These are phyloP conservation scores for Eublepharis macularius DNA, from an alignment of 2,113 vertebrate species.

Conservation along the genomic window DNA sequence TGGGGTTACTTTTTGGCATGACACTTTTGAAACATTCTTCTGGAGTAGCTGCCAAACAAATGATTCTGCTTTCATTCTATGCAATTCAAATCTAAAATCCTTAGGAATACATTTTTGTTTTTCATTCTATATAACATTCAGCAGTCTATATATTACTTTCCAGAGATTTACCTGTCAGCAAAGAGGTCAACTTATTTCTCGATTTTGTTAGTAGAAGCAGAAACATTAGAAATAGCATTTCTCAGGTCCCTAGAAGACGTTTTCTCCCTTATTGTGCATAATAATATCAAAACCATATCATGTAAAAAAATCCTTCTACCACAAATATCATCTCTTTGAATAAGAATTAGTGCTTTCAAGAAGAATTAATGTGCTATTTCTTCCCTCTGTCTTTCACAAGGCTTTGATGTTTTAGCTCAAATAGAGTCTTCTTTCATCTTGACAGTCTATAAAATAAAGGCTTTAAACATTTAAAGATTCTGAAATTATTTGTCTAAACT, in stretches of 20 bases:
- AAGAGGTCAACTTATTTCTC: conserved; percentile 45
- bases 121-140: conserved; percentile 25
- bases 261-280: conserved; percentile 51
- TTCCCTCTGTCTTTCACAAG: conserved; percentile 48
- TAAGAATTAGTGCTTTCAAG: conserved; percentile 59
- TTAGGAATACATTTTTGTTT: not conserved
- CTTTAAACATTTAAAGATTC: conserved; percentile 38
- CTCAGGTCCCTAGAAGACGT: conserved; percentile 40
- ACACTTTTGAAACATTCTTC: not conserved
- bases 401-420: conserved; percentile 57
- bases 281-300: conserved; percentile 56
- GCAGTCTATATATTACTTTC: conserved; percentile 38
- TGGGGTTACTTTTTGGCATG: not conserved
- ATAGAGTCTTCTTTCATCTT: conserved; percentile 53
- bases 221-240: conserved; percentile 38
- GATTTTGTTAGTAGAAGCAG: conserved; percentile 33
- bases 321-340: conserved; percentile 52
- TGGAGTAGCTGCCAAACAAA: not conserved
- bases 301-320: conserved; percentile 42
- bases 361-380: conserved; percentile 59
- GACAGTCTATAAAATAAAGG: conserved; percentile 44
- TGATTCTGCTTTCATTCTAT: not conserved
- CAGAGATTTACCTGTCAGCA: conserved; percentile 37
- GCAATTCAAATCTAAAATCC: not conserved
- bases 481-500: conserved; percentile 19